Conservation (phyloP, 2,888 invertebrate genomes). For the Seira ritae region DNA sequence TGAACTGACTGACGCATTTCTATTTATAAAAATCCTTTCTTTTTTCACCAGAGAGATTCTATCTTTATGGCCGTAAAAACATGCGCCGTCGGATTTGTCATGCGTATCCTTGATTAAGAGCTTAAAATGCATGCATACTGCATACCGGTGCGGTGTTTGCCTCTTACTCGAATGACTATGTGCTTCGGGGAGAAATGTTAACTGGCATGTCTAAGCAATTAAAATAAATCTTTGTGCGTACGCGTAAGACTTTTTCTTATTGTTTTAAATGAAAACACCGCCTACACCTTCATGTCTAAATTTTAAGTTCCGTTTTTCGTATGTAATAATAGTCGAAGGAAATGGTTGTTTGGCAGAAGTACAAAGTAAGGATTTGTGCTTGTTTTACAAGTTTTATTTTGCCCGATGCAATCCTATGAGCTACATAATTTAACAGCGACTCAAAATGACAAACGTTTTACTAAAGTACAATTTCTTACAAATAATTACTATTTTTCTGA, state of each 20-base stretch:
- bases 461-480: too few relatives aligned
- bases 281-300: neutral
- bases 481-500: too few relatives aligned
- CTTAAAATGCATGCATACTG: too few relatives aligned
- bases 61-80: neutral
- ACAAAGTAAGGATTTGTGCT: too few relatives aligned
- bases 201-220: conserved; percentile 1
- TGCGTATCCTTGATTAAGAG: neutral
- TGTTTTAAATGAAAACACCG: neutral
- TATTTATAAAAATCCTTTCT: conserved; percentile 48
- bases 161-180: neutral
- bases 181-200: neutral
- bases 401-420: too few relatives aligned
- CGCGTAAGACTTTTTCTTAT: neutral
- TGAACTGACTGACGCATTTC: conserved; percentile 42
- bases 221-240: neutral
- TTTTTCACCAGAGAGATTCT: neutral
- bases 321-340: too few relatives aligned
- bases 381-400: too few relatives aligned
- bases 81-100: neutral
- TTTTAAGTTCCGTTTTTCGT: too few relatives aligned
- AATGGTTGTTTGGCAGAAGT: too few relatives aligned
- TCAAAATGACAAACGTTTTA: too few relatives aligned
- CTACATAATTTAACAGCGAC: too few relatives aligned
- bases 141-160: too few relatives aligned